phyloP scores from a whole-genome alignment of 1,140 invertebrate species.

The Cotesia typhae region DNA sequence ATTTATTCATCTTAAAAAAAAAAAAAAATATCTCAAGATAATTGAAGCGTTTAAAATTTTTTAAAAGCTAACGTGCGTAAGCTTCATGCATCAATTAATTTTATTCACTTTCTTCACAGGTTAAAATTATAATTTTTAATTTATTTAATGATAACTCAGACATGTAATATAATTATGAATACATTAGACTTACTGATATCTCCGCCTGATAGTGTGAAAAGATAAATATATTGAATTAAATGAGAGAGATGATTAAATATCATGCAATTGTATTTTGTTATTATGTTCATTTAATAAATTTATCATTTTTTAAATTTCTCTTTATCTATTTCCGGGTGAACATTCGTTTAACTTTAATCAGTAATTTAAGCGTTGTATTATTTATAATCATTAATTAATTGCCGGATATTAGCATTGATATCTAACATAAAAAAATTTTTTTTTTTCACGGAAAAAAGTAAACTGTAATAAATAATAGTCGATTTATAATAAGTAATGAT shows the following conservation, averaged over 20 bases:
- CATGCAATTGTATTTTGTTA: constrained; percentile 15
- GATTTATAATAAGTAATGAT: too few species aligned
- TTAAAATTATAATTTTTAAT: not conserved
- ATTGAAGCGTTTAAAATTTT: not conserved
- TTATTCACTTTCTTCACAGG: not conserved
- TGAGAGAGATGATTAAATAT: constrained; percentile 53
- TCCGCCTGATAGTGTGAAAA: constrained; percentile 59
- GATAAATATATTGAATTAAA: constrained; percentile 52
- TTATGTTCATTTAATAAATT: too few species aligned
- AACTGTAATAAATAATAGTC: too few species aligned
- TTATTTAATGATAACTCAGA: constrained; percentile 31
- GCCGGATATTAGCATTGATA: constrained; percentile 24
- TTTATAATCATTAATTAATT: too few species aligned
- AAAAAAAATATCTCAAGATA: too few species aligned
- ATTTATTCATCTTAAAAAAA: not conserved
- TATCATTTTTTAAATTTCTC: too few species aligned
- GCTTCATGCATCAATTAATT: constrained; percentile 10
- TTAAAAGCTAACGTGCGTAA: not conserved
- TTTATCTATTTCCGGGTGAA: too few species aligned
- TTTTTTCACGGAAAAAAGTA: too few species aligned
- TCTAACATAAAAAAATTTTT: not conserved
- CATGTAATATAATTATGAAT: constrained; percentile 51
- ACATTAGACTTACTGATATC: constrained; percentile 60
- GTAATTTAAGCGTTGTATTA: too few species aligned
- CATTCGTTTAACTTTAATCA: too few species aligned